Conservation (phyloP, 2,113 vertebrate species). For the Cygnus atratus region DNA sequence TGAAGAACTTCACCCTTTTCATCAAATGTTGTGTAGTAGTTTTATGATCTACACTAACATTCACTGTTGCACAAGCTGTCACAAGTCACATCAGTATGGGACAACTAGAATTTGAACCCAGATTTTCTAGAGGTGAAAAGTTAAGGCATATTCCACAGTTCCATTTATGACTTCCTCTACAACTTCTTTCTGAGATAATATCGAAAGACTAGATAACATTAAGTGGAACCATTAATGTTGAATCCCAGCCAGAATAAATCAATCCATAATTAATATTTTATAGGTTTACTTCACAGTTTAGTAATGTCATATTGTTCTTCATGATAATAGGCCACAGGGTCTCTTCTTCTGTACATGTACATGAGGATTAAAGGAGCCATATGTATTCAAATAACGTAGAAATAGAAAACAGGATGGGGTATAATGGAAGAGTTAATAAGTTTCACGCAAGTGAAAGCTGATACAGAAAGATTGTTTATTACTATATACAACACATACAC, state of each 20-base stretch:
- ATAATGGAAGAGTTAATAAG: background rate
- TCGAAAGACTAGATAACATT: constrained; percentile 41
- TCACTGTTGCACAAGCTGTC: background rate
- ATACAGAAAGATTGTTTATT: background rate
- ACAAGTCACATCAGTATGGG: background rate
- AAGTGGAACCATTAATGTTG: constrained; percentile 67
- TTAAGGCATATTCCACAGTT: background rate
- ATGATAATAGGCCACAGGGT: background rate
- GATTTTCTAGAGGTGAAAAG: background rate
- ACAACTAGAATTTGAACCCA: background rate
- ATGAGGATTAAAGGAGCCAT: background rate
- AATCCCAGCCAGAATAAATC: constrained; percentile 69
- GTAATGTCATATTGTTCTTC: background rate
- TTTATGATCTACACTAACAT: background rate
- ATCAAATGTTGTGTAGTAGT: background rate
- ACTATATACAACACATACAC: background rate
- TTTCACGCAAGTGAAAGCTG: background rate
- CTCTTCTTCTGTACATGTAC: background rate
- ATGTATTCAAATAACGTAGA: background rate
- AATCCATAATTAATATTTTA: constrained; percentile 76
- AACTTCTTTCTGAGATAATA: constrained; percentile 21
- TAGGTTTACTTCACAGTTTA: constrained; percentile 57
- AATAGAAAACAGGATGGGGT: background rate
- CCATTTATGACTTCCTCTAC: background rate
- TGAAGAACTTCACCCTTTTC: background rate